Percentiles rank a stretch among this genome's conserved stretches.
Conservation (phyloP, 2,113 vertebrate genomes). For the Larimichthys crocea region DNA sequence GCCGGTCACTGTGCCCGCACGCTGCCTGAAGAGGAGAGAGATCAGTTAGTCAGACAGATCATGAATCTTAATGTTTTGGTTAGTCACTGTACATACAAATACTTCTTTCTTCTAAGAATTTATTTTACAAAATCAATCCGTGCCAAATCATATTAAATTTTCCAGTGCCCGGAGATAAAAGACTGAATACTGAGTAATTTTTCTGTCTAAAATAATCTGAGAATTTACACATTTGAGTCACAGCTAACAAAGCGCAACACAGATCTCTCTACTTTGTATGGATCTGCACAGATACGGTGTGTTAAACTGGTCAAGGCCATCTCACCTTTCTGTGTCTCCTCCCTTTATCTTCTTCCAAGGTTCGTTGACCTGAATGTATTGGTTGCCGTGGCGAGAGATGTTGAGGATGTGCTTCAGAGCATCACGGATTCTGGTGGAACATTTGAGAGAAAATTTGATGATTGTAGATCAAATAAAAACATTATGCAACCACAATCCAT, state of each 20-base stretch:
- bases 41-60: not conserved
- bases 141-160: not conserved
- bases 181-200: not conserved
- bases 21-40: constrained; percentile 81
- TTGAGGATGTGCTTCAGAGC: constrained; percentile 92
- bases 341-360: constrained; percentile 97
- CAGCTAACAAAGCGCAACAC: not conserved
- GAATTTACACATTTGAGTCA: not conserved
- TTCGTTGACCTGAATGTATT: constrained; percentile 96
- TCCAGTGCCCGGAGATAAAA: not conserved
- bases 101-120: not conserved
- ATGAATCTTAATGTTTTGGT: not conserved
- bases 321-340: constrained; percentile 86
- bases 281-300: not conserved
- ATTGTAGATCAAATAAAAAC: not conserved
- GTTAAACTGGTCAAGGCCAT: not conserved
- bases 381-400: constrained; percentile 96
- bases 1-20: constrained; percentile 91
- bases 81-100: not conserved
- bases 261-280: not conserved
- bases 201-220: not conserved
- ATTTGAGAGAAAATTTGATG: constrained; percentile 9
- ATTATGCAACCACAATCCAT: too few species aligned
- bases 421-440: constrained; percentile 89
- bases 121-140: not conserved